These are phyloP conservation scores for Epinephelus coioides DNA, from an alignment of 2,797 vertebrate genomes.

Conservation along the genomic window DNA sequence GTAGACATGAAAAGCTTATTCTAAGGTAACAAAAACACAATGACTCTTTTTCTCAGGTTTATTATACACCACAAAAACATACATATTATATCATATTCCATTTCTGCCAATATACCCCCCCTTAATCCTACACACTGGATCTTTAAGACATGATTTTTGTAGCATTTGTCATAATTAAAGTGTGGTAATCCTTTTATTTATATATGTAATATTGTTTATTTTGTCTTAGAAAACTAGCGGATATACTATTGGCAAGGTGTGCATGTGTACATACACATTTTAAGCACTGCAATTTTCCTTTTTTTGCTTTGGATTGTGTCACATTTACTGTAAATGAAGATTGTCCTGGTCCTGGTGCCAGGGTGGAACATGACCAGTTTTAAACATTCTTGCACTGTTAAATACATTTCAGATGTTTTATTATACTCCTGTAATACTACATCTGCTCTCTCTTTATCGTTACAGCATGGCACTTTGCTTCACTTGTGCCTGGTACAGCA, in stretches of 20 bases:
- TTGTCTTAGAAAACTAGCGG: not conserved
- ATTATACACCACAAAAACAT: too few relatives aligned
- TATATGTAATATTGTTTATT: not conserved
- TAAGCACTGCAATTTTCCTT: not conserved
- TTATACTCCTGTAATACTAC: not conserved
- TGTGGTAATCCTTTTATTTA: not conserved
- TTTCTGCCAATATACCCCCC: too few relatives aligned
- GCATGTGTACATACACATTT: not conserved
- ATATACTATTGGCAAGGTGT: not conserved
- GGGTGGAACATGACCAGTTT: not conserved
- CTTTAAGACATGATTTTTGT: not conserved
- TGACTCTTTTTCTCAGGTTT: too few relatives aligned
- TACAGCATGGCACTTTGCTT: conserved; percentile 93
- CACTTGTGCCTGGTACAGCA: conserved; percentile 97
- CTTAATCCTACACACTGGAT: too few relatives aligned
- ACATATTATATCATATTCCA: too few relatives aligned
- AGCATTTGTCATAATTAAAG: not conserved
- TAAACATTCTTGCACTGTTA: not conserved
- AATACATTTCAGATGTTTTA: not conserved
- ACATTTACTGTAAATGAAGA: not conserved
- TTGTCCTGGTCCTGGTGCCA: not conserved
- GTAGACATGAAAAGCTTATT: too few relatives aligned
- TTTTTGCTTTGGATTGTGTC: not conserved
- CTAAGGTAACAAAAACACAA: too few relatives aligned
- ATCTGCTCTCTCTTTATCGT: conserved; percentile 10